phyloP scores from a whole-genome alignment of 2,888 invertebrate species.

The Dasypogon diadema region DNA sequence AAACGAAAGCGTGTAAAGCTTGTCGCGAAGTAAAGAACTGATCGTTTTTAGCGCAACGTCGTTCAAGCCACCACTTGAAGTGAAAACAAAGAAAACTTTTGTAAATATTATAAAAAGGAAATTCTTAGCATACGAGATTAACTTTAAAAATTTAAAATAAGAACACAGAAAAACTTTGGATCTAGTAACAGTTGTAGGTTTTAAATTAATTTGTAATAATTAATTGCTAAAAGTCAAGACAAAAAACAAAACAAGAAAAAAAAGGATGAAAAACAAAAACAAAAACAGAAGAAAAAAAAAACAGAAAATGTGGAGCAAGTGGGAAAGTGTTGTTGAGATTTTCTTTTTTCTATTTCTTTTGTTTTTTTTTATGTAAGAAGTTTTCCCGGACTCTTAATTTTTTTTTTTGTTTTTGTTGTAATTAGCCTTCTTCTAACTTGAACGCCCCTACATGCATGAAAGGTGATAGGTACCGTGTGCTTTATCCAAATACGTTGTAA shows the following conservation, averaged over 20 bases:
- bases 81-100: background rate
- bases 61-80: background rate
- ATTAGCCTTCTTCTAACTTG: too few relatives aligned
- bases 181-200: background rate
- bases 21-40: background rate
- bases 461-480: background rate
- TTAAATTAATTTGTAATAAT: background rate
- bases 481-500: too few relatives aligned
- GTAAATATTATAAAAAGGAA: background rate
- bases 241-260: too few relatives aligned
- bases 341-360: background rate
- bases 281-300: too few relatives aligned
- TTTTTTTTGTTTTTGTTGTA: too few relatives aligned
- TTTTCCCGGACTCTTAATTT: too few relatives aligned
- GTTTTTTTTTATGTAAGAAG: background rate
- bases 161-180: background rate
- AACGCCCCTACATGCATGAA: too few relatives aligned
- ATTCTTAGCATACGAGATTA: background rate
- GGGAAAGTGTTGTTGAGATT: background rate
- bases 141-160: background rate
- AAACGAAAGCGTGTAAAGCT: slow-evolving; percentile 80
- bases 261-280: too few relatives aligned
- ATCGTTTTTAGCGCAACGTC: background rate
- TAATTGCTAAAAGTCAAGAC: background rate
- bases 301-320: background rate